These are phyloP conservation scores for Galaxias olidus DNA, from an alignment of 2,797 vertebrate genomes.

Conservation along the genomic window DNA sequence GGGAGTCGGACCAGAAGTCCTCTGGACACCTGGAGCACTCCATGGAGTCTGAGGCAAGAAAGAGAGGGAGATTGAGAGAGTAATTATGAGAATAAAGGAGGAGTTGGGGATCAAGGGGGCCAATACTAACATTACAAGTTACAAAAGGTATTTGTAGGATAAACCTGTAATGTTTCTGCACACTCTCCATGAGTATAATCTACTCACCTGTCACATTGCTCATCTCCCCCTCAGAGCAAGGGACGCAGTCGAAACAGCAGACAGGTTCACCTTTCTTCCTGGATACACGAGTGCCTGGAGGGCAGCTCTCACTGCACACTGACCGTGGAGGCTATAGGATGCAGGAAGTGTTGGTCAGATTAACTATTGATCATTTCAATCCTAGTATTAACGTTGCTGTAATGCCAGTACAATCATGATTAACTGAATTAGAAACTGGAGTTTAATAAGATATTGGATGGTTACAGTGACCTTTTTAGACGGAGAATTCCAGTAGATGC, in stretches of 20 bases:
- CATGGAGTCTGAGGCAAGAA: no score
- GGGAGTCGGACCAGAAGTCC: constrained; percentile 30
- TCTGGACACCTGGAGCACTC: background rate
- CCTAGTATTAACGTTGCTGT: no score
- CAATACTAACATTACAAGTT: no score
- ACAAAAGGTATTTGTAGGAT: no score
- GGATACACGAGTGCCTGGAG: constrained; percentile 46
- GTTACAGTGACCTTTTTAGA: background rate
- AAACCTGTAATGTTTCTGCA: no score
- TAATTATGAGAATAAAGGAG: no score
- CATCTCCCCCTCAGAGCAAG: constrained; percentile 51
- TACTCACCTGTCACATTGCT: constrained; percentile 53
- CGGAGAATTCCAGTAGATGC: constrained; percentile 1
- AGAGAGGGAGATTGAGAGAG: no score
- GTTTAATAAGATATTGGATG: background rate
- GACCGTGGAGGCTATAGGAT: constrained; percentile 43
- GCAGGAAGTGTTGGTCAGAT: background rate
- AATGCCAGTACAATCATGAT: background rate
- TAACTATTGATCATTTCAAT: no score
- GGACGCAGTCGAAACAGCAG: constrained; percentile 62
- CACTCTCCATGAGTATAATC: background rate
- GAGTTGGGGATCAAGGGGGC: no score
- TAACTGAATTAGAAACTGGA: background rate
- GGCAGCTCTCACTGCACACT: constrained; percentile 54
- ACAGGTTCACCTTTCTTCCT: constrained; percentile 33